Base-by-base conservation (phyloP, 2,888 invertebrate species). In the Neoitamus cyanurus region DNA sequence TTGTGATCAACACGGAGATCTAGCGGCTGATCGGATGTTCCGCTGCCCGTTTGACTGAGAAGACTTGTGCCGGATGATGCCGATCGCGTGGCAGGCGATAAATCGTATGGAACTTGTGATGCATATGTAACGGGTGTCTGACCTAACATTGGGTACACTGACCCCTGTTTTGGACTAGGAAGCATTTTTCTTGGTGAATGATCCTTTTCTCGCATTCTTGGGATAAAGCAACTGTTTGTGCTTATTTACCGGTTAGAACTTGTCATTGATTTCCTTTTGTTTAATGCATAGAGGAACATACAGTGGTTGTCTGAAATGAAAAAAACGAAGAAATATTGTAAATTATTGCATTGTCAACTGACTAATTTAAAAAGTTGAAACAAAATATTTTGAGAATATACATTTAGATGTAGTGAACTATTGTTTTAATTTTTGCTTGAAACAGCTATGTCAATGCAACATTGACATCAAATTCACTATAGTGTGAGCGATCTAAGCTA, bases 141-240 rank as follows among this genome's bases (percentile, higher is more conserved):
- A 87, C 94, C 92, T 87, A 94, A 92, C 88, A 94, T 91, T 78
- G 95, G 95, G 90, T 95, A 95, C 87, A 95, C 94, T 87, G 95
- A 94, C 87, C 94, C 95, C 90, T 95, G 95, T 90, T 95, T 95
- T 85, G 95, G 95, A 89, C 95, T 95, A 92, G 89, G 93, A 90
- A 95, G 93, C 95, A 96, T 96, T 93, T 97, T 97, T 92, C 96
- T 94, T 91, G 97, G 97, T 91, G 96, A 96, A 91, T 96, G 95
- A 93, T 97, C 96, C 93, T 97, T 97, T 93, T 97, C 97, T 93
- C 97, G 94, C 95, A 95, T 95, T 91, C 86, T 80, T 75, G 28
- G 34, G 15, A 37, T 58, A 37, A 25, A 83, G 42, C 70, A 42
- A 72, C 31, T 6, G 20, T 20, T 75, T 77, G 58, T 84, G 84